Evolutionary conservation across 1,140 invertebrate species (phyloP).

Genomic region (Leptinotarsa texana): DNA sequence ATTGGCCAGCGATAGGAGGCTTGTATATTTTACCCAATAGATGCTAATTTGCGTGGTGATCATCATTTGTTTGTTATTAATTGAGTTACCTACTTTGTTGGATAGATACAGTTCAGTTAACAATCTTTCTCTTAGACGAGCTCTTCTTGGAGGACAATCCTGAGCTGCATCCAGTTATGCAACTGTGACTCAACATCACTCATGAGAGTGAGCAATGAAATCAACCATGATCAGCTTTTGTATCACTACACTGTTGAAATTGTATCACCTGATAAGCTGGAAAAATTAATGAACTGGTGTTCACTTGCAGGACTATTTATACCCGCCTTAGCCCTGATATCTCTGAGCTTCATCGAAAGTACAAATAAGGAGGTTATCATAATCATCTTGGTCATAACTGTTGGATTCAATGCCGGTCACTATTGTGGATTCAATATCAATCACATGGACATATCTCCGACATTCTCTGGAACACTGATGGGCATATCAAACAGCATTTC

Average conservation of each 20-base stretch:
- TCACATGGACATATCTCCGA: slow-evolving; percentile 72
- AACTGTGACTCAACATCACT: too few species aligned
- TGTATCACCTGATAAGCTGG: not conserved
- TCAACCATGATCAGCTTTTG: not conserved
- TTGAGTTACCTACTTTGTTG: too few species aligned
- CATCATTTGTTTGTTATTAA: too few species aligned
- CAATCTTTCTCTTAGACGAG: too few species aligned
- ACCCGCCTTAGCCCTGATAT: slow-evolving; percentile 65
- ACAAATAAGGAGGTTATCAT: slow-evolving; percentile 59
- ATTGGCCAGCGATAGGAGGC: too few species aligned
- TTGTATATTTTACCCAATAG: too few species aligned
- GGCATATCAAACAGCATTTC: slow-evolving; percentile 76
- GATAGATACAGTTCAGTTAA: too few species aligned
- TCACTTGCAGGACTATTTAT: slow-evolving; percentile 58
- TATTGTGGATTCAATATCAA: slow-evolving; percentile 70
- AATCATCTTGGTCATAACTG: slow-evolving; percentile 65
- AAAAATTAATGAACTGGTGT: not conserved
- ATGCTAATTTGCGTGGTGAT: too few species aligned
- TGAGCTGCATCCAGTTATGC: too few species aligned
- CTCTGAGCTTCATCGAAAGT: slow-evolving; percentile 61
- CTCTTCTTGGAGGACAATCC: too few species aligned
- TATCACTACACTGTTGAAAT: not conserved
- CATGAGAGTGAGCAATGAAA: too few species aligned
- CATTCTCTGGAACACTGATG: slow-evolving; percentile 72
- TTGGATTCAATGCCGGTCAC: slow-evolving; percentile 73